Evolutionary conservation across 2,888 invertebrate species (phyloP).

Genomic region (Lottia scabra): DNA sequence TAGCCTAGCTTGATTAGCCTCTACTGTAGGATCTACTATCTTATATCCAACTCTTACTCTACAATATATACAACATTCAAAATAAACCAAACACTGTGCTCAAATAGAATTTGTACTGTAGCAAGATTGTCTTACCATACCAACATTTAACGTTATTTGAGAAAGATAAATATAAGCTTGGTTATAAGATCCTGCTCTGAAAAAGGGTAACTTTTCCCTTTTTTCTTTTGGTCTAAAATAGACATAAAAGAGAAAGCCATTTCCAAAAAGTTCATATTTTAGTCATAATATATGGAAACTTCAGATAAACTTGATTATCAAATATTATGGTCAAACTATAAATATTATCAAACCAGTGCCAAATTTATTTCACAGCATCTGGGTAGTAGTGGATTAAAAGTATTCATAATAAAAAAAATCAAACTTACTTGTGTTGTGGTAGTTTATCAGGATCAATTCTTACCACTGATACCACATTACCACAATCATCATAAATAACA

Average conservation of each 20-base stretch:
- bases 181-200: not conserved
- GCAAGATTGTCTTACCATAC: too few species aligned
- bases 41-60: constrained; percentile 61
- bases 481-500: constrained; percentile 63
- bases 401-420: not conserved
- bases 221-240: too few species aligned
- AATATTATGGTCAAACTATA: too few species aligned
- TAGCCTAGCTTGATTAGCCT: constrained; percentile 61
- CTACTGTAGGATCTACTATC: constrained; percentile 61
- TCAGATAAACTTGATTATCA: too few species aligned
- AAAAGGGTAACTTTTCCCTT: too few species aligned
- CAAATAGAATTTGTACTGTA: too few species aligned
- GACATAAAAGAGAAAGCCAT: too few species aligned
- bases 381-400: too few species aligned
- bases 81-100: too few species aligned
- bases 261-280: not conserved
- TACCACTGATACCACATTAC: constrained; percentile 63
- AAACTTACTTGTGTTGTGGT: constrained; percentile 58
- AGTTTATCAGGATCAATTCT: constrained; percentile 61
- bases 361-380: not conserved
- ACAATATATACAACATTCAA: constrained; percentile 15
- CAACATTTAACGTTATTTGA: not conserved
- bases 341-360: too few species aligned
- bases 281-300: too few species aligned
- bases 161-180: not conserved